These are phyloP conservation scores for Biston stratarius DNA, from an alignment of 2,888 invertebrate species.

Conservation along the genomic window DNA sequence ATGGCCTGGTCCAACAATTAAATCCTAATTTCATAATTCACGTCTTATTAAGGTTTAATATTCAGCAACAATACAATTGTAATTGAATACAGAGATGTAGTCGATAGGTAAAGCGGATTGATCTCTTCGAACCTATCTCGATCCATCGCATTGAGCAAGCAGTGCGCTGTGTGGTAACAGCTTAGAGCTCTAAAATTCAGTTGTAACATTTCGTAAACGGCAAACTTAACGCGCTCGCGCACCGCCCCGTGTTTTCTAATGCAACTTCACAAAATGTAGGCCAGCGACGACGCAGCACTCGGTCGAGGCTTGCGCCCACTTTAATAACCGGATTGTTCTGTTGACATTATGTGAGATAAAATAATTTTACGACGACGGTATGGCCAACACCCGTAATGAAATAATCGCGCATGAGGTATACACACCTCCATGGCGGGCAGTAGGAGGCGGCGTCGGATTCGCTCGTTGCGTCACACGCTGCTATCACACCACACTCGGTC, in stretches of 20 bases:
- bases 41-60: neutral
- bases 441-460: constrained; percentile 1
- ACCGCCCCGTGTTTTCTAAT: constrained; percentile 81
- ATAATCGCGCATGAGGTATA: constrained; percentile 24
- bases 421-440: constrained; percentile 22
- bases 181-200: constrained; percentile 80
- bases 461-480: constrained; percentile 25
- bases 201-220: constrained; percentile 84
- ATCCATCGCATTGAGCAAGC: constrained; percentile 77
- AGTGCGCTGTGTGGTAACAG: constrained; percentile 72
- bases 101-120: constrained; percentile 49
- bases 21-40: neutral
- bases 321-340: constrained; percentile 36
- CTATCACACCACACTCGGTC: constrained; percentile 31
- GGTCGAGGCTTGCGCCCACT: constrained; percentile 38
- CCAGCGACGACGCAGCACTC: constrained; percentile 65
- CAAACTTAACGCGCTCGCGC: constrained; percentile 81
- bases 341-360: constrained; percentile 33
- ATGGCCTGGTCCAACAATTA: too few relatives aligned
- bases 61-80: neutral
- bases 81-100: constrained; percentile 36
- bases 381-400: constrained; percentile 25
- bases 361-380: constrained; percentile 18
- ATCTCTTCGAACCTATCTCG: constrained; percentile 70
- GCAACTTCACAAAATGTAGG: constrained; percentile 81